Evolutionary conservation across 2,113 vertebrate species (phyloP).

Genomic region (Cyanistes caeruleus): DNA sequence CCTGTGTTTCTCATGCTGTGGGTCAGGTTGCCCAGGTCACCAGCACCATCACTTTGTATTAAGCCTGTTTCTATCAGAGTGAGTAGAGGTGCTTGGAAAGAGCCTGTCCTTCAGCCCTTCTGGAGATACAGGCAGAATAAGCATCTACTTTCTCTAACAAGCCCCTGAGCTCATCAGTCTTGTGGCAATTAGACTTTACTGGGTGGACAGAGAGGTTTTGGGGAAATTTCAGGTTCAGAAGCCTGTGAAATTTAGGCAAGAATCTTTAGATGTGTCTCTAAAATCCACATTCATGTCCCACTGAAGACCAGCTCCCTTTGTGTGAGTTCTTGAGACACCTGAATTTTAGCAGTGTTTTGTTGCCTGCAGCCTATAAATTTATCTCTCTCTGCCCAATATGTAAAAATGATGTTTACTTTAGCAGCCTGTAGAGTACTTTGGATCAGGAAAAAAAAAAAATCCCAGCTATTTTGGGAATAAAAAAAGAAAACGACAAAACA

Average conservation of each 20-base stretch:
- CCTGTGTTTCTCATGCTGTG: not conserved
- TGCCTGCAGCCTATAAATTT: not conserved
- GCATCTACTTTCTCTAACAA: not conserved
- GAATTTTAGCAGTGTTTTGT: not conserved
- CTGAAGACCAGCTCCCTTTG: not conserved
- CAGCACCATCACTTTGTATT: not conserved
- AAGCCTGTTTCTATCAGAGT: not conserved
- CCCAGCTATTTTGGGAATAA: not conserved
- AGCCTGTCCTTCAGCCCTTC: not conserved
- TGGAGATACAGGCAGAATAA: not conserved
- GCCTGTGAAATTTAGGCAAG: not conserved
- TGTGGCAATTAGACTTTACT: not conserved
- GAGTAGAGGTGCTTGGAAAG: not conserved
- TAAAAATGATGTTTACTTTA: not conserved
- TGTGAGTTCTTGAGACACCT: not conserved
- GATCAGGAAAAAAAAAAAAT: not conserved
- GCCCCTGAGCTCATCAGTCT: not conserved
- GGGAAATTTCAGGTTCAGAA: not conserved
- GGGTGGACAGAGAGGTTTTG: not conserved
- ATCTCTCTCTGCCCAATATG: not conserved
- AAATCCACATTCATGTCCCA: not conserved
- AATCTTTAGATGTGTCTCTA: not conserved
- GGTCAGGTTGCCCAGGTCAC: not conserved
- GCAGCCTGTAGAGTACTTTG: not conserved
- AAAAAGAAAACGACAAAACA: not conserved